phyloP scores from a whole-genome alignment of 2,113 vertebrate genomes.

The Taurulus bubalis region DNA sequence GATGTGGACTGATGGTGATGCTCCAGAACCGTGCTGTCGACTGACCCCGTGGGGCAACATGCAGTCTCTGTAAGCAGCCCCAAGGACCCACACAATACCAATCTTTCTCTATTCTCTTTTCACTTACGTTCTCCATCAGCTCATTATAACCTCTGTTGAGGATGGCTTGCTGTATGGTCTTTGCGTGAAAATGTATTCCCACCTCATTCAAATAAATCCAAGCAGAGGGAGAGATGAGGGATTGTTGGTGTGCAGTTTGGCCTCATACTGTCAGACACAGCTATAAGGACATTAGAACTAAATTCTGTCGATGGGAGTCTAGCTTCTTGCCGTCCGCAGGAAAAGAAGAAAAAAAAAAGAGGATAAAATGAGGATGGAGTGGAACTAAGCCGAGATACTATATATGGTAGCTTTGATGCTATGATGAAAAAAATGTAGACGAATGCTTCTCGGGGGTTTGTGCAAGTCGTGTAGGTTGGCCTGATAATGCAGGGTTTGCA shows the following conservation, averaged over 20 bases:
- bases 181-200: slow-evolving; percentile 36
- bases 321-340: neutral
- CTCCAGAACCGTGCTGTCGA: slow-evolving; percentile 37
- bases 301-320: slow-evolving; percentile 20
- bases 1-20: slow-evolving; percentile 46
- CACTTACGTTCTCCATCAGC: slow-evolving; percentile 16
- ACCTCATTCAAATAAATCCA: slow-evolving; percentile 34
- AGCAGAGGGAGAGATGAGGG: slow-evolving; percentile 5
- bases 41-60: slow-evolving; percentile 57
- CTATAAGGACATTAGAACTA: slow-evolving; percentile 52
- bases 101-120: slow-evolving; percentile 16
- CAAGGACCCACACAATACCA: slow-evolving; percentile 27
- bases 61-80: slow-evolving; percentile 36
- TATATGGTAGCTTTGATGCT: neutral
- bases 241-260: slow-evolving; percentile 40
- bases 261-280: slow-evolving; percentile 60
- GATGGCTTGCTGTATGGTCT: slow-evolving; percentile 31
- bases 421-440: neutral
- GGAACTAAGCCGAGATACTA: slow-evolving; percentile 9
- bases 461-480: neutral
- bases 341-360: slow-evolving; percentile 23
- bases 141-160: slow-evolving; percentile 33
- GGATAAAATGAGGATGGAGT: slow-evolving; percentile 24
- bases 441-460: neutral
- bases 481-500: neutral